Evolutionary conservation across 2,797 vertebrate genomes (phyloP).

Genomic region (Helostoma temminkii): DNA sequence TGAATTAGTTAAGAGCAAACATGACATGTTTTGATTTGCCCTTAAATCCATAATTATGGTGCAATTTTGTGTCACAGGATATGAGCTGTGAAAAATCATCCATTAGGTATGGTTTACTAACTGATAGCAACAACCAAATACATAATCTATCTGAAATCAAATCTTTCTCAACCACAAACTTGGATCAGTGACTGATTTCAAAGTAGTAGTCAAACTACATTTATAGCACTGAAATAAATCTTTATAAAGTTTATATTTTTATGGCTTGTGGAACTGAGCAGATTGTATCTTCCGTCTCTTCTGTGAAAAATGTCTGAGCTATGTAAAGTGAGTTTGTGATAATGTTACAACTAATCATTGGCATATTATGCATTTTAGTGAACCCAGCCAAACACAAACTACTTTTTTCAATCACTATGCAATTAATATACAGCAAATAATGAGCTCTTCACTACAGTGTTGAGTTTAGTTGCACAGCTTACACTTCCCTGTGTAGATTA

Average conservation of each 20-base stretch:
- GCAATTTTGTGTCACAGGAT: constrained; percentile 60
- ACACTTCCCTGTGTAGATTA: constrained; percentile 29
- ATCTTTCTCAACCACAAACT: constrained; percentile 52
- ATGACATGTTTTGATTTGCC: constrained; percentile 73
- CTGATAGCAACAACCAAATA: constrained; percentile 61
- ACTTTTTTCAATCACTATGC: constrained; percentile 29
- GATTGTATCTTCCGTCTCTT: constrained; percentile 45
- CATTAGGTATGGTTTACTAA: constrained; percentile 62
- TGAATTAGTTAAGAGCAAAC: constrained; percentile 75
- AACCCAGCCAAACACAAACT: constrained; percentile 35
- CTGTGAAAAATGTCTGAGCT: constrained; percentile 53
- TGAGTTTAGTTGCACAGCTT: constrained; percentile 20
- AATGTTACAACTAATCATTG: constrained; percentile 40
- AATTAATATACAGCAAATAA: constrained; percentile 28
- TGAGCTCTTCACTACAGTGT: constrained; percentile 1
- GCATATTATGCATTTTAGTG: constrained; percentile 38
- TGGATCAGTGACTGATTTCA: constrained; percentile 52
- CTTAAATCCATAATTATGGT: constrained; percentile 73
- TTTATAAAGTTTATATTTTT: constrained; percentile 60
- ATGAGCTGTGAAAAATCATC: constrained; percentile 60
- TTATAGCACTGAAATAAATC: constrained; percentile 49
- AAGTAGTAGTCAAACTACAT: constrained; percentile 51
- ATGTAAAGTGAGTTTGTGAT: constrained; percentile 57
- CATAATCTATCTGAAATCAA: constrained; percentile 63
- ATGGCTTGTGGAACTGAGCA: constrained; percentile 42